Evolutionary conservation across 2,113 vertebrate species (phyloP).

Genomic region (Neotragus pygmaeus): DNA sequence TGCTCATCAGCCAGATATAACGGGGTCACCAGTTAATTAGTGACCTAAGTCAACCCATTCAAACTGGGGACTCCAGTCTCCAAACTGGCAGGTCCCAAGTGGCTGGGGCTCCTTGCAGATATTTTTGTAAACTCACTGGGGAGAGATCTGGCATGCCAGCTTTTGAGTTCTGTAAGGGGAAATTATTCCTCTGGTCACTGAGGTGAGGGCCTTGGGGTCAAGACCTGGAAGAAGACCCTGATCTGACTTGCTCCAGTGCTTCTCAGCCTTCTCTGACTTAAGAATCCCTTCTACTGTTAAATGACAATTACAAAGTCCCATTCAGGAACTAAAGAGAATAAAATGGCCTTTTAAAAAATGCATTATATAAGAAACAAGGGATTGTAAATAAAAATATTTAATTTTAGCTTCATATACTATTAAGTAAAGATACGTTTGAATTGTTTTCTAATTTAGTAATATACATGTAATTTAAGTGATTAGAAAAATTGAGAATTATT

Average conservation of each 20-base stretch:
- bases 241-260: not conserved
- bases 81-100: not conserved
- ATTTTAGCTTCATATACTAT: not conserved
- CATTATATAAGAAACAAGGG: not conserved
- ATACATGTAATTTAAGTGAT: not conserved
- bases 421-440: constrained; percentile 2
- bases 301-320: not conserved
- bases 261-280: not conserved
- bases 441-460: not conserved
- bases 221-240: not conserved
- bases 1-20: not conserved
- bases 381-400: not conserved
- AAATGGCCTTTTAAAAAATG: not conserved
- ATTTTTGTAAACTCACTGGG: not conserved
- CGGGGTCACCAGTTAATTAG: not conserved
- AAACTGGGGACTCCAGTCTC: not conserved
- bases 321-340: not conserved
- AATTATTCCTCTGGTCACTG: not conserved
- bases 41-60: not conserved
- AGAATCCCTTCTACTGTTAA: not conserved
- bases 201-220: not conserved
- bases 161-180: not conserved
- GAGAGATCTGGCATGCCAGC: not conserved
- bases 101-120: too few species aligned
- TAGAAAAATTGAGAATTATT: not conserved